A percentile compares a stretch with the other conserved stretches of the same genome.
phyloP scores from a whole-genome alignment of 2,113 vertebrate species.

The Platanista minor region DNA sequence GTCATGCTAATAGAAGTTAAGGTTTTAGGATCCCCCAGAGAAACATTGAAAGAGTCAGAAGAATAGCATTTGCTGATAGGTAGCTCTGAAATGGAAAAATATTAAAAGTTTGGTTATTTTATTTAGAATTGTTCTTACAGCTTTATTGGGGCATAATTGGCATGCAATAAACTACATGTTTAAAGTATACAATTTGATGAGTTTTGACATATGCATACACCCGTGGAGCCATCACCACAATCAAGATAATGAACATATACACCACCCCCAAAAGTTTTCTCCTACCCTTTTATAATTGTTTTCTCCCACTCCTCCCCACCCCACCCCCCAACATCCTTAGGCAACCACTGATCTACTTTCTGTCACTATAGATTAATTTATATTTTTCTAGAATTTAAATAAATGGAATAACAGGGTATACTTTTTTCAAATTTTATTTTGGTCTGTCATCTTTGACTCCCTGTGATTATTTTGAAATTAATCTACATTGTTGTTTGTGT shows the following conservation, averaged over 20 bases:
- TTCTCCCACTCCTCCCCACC: too few species aligned
- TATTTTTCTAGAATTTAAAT: not conserved
- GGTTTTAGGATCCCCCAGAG: not conserved
- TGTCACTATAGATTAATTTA: not conserved
- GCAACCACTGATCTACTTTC: not conserved
- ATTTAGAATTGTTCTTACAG: not conserved
- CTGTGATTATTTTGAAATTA: slow-evolving; percentile 23
- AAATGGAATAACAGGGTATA: not conserved
- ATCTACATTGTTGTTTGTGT: not conserved
- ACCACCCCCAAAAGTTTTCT: not conserved
- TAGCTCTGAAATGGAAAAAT: not conserved
- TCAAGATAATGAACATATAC: not conserved
- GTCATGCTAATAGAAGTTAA: not conserved
- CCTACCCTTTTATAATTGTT: not conserved
- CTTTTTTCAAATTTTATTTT: not conserved
- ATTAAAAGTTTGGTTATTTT: not conserved
- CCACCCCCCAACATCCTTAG: not conserved
- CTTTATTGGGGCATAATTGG: not conserved
- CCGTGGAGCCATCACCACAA: not conserved
- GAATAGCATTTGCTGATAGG: not conserved
- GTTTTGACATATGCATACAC: not conserved
- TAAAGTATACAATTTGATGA: not conserved
- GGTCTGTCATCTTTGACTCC: not conserved
- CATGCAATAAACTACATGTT: not conserved
- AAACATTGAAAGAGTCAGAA: not conserved